Conservation (phyloP, 2,888 invertebrate species). For the Sepioteuthis lessoniana region DNA sequence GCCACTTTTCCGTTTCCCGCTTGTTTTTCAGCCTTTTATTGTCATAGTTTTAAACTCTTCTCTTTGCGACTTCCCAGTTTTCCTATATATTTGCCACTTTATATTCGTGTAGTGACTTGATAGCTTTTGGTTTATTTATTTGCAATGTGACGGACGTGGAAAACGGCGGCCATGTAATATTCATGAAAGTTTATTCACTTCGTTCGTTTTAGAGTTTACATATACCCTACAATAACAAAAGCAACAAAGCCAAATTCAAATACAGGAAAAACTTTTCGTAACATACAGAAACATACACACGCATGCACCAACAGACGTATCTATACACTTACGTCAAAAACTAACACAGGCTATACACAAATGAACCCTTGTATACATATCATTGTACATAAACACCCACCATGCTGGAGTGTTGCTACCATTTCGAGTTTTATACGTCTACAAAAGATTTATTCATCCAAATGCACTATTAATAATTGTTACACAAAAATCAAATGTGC, state of each 20-base stretch:
- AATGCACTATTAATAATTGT: no score
- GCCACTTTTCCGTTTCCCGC: background rate
- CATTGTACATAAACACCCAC: no score
- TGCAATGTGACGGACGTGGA: background rate
- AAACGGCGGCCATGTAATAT: background rate
- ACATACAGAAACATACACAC: background rate
- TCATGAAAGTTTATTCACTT: slow-evolving; percentile 33
- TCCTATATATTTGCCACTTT: background rate
- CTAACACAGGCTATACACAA: background rate
- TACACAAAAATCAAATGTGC: no score
- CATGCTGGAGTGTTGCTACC: no score
- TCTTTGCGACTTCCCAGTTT: background rate
- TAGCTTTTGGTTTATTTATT: slow-evolving; percentile 33
- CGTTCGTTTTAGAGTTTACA: background rate
- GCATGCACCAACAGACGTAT: background rate
- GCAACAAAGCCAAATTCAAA: background rate
- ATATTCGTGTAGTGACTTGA: background rate
- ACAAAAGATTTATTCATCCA: no score
- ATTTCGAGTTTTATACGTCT: no score
- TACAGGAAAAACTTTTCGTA: no score
- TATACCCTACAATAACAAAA: background rate
- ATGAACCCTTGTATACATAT: no score
- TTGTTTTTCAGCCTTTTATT: background rate
- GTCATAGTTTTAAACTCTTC: background rate
- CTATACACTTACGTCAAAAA: background rate